phyloP scores from a whole-genome alignment of 2,888 invertebrate genomes.

The Unio pictorum region DNA sequence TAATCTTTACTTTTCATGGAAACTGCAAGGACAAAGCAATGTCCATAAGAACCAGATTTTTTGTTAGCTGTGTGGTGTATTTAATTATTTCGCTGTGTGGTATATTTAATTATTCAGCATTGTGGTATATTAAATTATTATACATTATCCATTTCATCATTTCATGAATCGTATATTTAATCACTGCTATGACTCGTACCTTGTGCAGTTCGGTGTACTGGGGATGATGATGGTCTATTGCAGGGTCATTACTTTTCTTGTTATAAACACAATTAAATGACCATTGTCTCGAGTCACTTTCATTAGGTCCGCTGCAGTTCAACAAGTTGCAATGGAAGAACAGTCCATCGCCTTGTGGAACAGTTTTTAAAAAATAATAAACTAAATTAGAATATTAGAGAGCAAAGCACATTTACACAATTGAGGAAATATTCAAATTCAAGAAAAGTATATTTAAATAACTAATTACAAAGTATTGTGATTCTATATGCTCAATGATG shows the following conservation, averaged over 20 bases:
- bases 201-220: slow-evolving; percentile 60
- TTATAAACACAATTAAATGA: slow-evolving; percentile 64
- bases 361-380: background rate
- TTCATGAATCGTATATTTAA: background rate
- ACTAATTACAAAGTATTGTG: too few species aligned
- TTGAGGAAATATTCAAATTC: too few species aligned
- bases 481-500: too few species aligned
- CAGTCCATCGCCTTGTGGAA: slow-evolving; percentile 57
- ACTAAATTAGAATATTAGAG: background rate
- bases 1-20: too few species aligned
- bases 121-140: too few species aligned
- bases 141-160: too few species aligned
- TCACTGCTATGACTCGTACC: slow-evolving; percentile 31
- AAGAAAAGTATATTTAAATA: too few species aligned
- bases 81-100: too few species aligned
- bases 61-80: too few species aligned
- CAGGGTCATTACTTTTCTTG: slow-evolving; percentile 61
- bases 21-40: too few species aligned
- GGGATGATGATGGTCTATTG: slow-evolving; percentile 62
- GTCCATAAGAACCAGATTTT: too few species aligned
- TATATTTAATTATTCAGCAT: too few species aligned
- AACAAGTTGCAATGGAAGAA: slow-evolving; percentile 65
- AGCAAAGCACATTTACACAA: background rate
- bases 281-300: slow-evolving; percentile 59
- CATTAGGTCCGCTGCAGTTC: slow-evolving; percentile 61